Conservation (phyloP, 2,113 vertebrate genomes). For the Eptatretus burgeri region DNA sequence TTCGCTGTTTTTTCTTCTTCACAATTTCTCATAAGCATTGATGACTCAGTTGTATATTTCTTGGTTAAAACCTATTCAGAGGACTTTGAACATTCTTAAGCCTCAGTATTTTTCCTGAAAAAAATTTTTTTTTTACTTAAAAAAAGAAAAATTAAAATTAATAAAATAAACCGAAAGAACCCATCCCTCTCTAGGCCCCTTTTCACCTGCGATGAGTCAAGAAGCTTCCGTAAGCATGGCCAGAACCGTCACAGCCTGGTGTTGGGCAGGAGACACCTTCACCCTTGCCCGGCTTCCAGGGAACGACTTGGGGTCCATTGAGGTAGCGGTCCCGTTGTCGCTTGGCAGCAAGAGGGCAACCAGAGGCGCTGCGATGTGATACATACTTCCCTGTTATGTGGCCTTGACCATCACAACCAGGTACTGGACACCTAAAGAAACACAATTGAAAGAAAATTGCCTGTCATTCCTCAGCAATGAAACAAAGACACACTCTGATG, state of each 20-base stretch:
- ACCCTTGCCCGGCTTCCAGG: slow-evolving; percentile 78
- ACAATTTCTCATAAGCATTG: too few species aligned
- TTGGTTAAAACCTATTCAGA: too few species aligned
- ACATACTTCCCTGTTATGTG: slow-evolving; percentile 4
- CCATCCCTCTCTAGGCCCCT: not conserved
- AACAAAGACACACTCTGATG: too few species aligned
- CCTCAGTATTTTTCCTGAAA: too few species aligned
- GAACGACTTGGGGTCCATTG: slow-evolving; percentile 22
- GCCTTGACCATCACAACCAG: slow-evolving; percentile 4
- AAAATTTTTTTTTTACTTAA: too few species aligned
- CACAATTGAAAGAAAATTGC: slow-evolving; percentile 7
- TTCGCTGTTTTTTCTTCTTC: too few species aligned
- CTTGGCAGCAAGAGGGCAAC: not conserved
- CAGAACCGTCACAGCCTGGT: slow-evolving; percentile 63
- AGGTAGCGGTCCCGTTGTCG: slow-evolving; percentile 3
- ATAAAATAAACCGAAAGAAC: too few species aligned
- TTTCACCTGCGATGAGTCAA: slow-evolving; percentile 79
- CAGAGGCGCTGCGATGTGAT: slow-evolving; percentile 2
- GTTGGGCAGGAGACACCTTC: slow-evolving; percentile 79
- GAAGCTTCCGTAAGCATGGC: slow-evolving; percentile 86
- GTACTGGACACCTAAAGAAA: slow-evolving; percentile 8
- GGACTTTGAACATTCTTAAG: too few species aligned
- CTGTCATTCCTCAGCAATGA: not conserved
- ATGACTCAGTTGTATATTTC: too few species aligned
- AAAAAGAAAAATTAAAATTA: too few species aligned